Evolutionary conservation across 2,888 invertebrate genomes (phyloP).

Genomic region (Lepidochrysops patricia): DNA sequence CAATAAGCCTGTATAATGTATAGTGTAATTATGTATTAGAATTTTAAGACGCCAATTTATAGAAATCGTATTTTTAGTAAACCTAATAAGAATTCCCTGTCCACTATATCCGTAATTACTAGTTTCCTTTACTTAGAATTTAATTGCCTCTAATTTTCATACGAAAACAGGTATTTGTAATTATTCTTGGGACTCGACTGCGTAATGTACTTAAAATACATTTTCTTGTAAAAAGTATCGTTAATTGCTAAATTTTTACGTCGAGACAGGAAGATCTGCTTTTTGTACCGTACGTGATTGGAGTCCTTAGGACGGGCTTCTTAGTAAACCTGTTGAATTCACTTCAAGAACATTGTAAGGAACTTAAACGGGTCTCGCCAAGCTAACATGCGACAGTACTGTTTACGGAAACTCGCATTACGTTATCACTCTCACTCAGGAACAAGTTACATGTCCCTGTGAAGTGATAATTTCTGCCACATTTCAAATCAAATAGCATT

Average conservation of each 20-base stretch:
- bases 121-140: neutral
- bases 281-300: neutral
- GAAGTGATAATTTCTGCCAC: neutral
- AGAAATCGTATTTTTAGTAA: neutral
- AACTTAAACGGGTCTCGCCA: neutral
- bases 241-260: neutral
- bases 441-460: neutral
- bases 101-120: slow-evolving; percentile 4
- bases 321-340: neutral
- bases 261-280: neutral
- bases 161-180: slow-evolving; percentile 1
- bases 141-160: neutral
- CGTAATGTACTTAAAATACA: neutral
- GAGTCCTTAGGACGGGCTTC: neutral
- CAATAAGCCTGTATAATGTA: too few species aligned
- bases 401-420: slow-evolving; percentile 3
- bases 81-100: neutral
- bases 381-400: slow-evolving; percentile 4
- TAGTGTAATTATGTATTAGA: too few species aligned
- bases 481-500: neutral
- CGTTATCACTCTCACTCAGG: slow-evolving; percentile 2
- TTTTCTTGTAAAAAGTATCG: neutral
- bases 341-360: neutral
- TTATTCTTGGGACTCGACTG: neutral
- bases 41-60: too few species aligned